A percentile compares a stretch with the other conserved stretches of the same genome.
Evolutionary conservation across 2,113 vertebrate genomes (phyloP).

Genomic region (Oncorhynchus kisutch): DNA sequence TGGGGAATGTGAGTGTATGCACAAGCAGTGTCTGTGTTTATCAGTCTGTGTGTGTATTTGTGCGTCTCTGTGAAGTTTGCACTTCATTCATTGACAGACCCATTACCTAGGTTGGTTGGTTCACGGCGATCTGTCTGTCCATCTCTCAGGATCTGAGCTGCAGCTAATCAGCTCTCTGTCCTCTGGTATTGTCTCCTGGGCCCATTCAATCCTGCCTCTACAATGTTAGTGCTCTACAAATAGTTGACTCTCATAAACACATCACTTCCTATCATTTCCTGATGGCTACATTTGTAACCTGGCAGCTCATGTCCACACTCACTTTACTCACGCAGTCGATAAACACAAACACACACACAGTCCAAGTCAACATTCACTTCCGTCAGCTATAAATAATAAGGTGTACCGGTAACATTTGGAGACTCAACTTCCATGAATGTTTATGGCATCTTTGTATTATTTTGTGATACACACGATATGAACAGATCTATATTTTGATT

Average conservation of each 20-base stretch:
- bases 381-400: neutral
- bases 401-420: too few species aligned
- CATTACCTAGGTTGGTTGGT: constrained; percentile 25
- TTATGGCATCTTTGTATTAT: too few species aligned
- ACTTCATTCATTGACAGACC: constrained; percentile 32
- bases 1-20: neutral
- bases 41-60: constrained; percentile 9
- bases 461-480: too few species aligned
- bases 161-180: constrained; percentile 54
- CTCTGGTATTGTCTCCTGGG: constrained; percentile 44
- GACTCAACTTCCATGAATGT: too few species aligned
- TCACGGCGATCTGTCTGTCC: constrained; percentile 5
- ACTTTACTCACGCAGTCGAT: too few species aligned
- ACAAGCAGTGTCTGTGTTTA: neutral
- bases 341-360: too few species aligned
- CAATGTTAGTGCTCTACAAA: constrained; percentile 39
- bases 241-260: constrained; percentile 26
- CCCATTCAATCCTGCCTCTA: constrained; percentile 36
- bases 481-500: too few species aligned
- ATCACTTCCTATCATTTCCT: constrained; percentile 25
- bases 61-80: constrained; percentile 7
- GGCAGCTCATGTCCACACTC: neutral
- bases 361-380: neutral
- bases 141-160: constrained; percentile 57
- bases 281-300: neutral